These are phyloP conservation scores for Nycteola revayana DNA, from an alignment of 2,888 invertebrate species.

Conservation along the genomic window DNA sequence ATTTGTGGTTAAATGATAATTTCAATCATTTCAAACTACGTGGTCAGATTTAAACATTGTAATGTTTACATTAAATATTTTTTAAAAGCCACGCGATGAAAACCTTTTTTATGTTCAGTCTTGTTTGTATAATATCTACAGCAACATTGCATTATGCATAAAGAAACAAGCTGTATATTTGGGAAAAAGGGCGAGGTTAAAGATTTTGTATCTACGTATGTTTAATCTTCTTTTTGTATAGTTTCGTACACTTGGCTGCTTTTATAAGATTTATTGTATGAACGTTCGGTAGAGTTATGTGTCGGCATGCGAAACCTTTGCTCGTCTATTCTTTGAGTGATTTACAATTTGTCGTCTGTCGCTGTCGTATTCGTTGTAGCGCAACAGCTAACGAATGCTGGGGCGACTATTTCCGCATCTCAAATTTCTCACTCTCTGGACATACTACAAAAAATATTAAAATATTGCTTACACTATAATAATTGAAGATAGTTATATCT, in stretches of 20 bases:
- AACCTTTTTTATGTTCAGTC: conserved; percentile 3
- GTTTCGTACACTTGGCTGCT: conserved; percentile 18
- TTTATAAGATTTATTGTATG: conserved; percentile 38
- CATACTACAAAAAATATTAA: no score
- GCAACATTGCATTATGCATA: no score
- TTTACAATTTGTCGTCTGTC: conserved; percentile 58
- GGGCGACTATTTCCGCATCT: conserved; percentile 60
- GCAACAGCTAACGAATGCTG: conserved; percentile 54
- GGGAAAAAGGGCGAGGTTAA: no score
- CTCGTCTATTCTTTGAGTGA: conserved; percentile 51
- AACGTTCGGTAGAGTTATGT: no score
- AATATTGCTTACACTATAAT: no score
- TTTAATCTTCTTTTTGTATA: conserved; percentile 15
- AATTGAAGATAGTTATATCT: no score
- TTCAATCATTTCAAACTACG: conserved; percentile 16
- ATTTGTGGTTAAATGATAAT: conserved; percentile 24
- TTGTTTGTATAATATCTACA: not conserved
- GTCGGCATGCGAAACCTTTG: conserved; percentile 44
- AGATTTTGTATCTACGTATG: not conserved
- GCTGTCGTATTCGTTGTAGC: conserved; percentile 53
- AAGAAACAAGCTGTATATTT: no score
- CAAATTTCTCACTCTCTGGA: conserved; percentile 60
- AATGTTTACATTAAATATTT: conserved; percentile 16
- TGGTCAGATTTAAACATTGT: conserved; percentile 13
- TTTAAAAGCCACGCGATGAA: conserved; percentile 21